These are phyloP conservation scores for Diglossa brunneiventris DNA, from an alignment of 2,113 vertebrate genomes.

Conservation along the genomic window DNA sequence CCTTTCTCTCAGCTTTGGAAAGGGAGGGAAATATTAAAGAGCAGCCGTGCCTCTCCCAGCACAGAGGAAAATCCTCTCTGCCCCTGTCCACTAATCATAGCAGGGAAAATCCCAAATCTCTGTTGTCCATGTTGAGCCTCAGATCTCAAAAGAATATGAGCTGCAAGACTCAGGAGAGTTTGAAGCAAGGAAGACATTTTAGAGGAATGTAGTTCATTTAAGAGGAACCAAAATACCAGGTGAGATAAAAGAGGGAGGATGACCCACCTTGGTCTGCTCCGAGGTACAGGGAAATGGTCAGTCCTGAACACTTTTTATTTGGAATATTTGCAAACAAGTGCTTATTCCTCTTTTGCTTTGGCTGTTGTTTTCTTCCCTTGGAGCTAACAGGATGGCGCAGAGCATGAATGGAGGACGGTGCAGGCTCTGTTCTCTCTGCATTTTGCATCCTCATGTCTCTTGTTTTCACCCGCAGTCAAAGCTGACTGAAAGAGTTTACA, in stretches of 20 bases:
- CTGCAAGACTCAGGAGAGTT: background rate
- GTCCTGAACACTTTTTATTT: background rate
- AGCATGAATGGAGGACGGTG: background rate
- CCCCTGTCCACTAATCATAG: background rate
- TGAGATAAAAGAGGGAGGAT: background rate
- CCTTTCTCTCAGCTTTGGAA: constrained; percentile 15
- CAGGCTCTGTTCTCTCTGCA: background rate
- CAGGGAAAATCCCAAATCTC: background rate
- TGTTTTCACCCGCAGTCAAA: background rate
- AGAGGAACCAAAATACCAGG: background rate
- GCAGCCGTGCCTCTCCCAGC: background rate
- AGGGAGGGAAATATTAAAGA: constrained; percentile 32
- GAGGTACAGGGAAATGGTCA: background rate
- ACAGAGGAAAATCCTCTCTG: background rate
- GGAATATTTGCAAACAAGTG: background rate
- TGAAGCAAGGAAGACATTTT: background rate
- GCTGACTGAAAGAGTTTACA: background rate
- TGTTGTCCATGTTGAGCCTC: background rate
- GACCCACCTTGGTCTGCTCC: fast-evolving
- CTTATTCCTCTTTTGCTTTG: background rate
- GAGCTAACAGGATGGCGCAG: background rate
- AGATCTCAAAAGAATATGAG: background rate
- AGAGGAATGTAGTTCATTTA: background rate
- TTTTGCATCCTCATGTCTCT: background rate
- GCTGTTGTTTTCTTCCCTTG: background rate